Conservation (phyloP, 1,140 invertebrate genomes). For the Microplitis demolitor region DNA sequence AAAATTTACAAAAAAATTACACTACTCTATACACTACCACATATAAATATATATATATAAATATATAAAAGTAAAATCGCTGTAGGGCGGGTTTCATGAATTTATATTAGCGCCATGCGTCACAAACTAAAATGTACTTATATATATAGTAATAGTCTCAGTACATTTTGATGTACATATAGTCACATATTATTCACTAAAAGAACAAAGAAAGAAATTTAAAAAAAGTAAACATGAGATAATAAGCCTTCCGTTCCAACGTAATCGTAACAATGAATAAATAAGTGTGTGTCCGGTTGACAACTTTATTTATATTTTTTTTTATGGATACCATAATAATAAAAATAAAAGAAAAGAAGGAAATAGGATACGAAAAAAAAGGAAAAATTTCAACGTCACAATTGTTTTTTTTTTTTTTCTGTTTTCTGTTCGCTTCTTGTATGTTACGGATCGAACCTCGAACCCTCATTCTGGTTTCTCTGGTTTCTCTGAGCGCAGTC, state of each 20-base stretch:
- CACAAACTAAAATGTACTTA: neutral
- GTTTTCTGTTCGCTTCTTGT: constrained; percentile 56
- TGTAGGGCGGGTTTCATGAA: constrained; percentile 19
- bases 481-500: constrained; percentile 55
- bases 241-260: neutral
- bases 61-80: constrained; percentile 8
- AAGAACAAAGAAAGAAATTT: too few species aligned
- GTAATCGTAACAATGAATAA: neutral
- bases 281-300: neutral
- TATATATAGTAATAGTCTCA: neutral
- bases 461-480: constrained; percentile 45
- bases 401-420: constrained; percentile 42
- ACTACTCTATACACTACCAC: too few species aligned
- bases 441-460: constrained; percentile 51
- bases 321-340: neutral
- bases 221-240: neutral
- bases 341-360: constrained; percentile 6
- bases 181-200: neutral
- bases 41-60: too few species aligned
- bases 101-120: constrained; percentile 21
- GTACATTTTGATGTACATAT: neutral
- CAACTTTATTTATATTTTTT: neutral
- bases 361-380: constrained; percentile 7
- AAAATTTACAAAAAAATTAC: neutral
- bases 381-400: constrained; percentile 49